Percentiles rank a stretch among this genome's conserved stretches.
Evolutionary conservation across 1,140 invertebrate species (phyloP).

Genomic region (Nixonia krombeini): DNA sequence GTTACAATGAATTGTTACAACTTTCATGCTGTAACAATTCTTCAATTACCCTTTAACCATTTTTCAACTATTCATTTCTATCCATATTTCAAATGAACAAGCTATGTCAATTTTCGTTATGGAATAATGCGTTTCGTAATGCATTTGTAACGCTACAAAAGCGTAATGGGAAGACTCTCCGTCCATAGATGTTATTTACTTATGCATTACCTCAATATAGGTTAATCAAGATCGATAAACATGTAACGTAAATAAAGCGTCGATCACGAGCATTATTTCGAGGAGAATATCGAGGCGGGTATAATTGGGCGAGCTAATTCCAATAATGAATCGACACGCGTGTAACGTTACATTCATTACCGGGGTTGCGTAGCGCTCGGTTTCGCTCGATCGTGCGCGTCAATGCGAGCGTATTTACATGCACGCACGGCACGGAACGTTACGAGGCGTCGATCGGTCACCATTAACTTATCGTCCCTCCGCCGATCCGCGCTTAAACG

Average conservation of each 20-base stretch:
- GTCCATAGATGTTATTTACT: too few species aligned
- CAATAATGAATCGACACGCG: constrained; percentile 55
- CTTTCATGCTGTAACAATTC: too few species aligned
- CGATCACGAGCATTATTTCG: constrained; percentile 38
- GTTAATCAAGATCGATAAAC: background rate
- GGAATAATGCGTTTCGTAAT: too few species aligned
- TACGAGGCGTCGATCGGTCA: constrained; percentile 35
- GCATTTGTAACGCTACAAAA: too few species aligned
- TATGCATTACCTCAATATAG: too few species aligned
- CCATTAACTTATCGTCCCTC: constrained; percentile 44
- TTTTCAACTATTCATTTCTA: too few species aligned
- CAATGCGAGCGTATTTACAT: constrained; percentile 33
- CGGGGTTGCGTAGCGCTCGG: constrained; percentile 20
- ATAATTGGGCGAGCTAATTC: constrained; percentile 48
- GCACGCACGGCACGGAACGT: constrained; percentile 23
- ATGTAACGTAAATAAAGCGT: constrained; percentile 17
- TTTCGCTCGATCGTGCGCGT: constrained; percentile 29
- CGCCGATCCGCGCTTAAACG: constrained; percentile 6
- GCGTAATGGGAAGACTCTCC: too few species aligned
- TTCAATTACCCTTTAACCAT: too few species aligned
- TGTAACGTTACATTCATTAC: constrained; percentile 22
- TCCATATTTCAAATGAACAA: too few species aligned
- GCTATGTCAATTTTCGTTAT: too few species aligned
- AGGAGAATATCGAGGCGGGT: constrained; percentile 37
- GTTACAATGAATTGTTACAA: too few species aligned